Percentiles rank a stretch among this genome's conserved stretches.
phyloP scores from a whole-genome alignment of 2,888 invertebrate species.

The Pharmacophagus antenor region DNA sequence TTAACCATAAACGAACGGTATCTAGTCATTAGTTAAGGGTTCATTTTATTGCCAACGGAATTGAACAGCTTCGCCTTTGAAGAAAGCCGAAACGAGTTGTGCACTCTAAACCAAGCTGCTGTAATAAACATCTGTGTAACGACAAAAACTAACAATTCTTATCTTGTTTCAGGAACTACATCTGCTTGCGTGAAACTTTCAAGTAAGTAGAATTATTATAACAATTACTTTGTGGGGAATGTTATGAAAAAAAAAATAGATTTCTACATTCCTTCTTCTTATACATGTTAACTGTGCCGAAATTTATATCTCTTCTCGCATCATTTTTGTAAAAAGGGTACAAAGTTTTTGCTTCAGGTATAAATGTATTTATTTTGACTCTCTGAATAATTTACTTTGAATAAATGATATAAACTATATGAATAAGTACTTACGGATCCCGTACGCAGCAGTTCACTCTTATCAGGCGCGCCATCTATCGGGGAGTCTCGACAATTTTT shows the following conservation, averaged over 20 bases:
- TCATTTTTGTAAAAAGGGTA: too few species aligned
- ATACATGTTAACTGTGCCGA: neutral
- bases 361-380: neutral
- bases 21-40: conserved; percentile 39
- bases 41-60: conserved; percentile 42
- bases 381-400: neutral
- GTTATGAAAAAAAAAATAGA: too few species aligned
- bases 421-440: conserved; percentile 26
- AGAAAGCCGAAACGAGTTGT: conserved; percentile 36
- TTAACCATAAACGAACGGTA: conserved; percentile 34
- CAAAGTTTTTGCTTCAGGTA: too few species aligned
- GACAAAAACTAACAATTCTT: conserved; percentile 32
- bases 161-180: conserved; percentile 36
- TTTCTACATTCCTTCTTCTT: neutral
- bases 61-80: conserved; percentile 37
- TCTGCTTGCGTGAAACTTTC: neutral
- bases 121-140: conserved; percentile 25
- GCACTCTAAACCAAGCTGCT: conserved; percentile 13
- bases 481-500: conserved; percentile 61
- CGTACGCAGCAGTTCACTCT: conserved; percentile 37
- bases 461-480: conserved; percentile 64
- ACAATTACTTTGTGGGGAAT: too few species aligned
- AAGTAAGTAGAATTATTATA: neutral
- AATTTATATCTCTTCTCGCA: neutral
- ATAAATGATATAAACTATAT: conserved; percentile 5